These are phyloP conservation scores for Crematogaster levior DNA, from an alignment of 2,888 invertebrate genomes.

Conservation along the genomic window DNA sequence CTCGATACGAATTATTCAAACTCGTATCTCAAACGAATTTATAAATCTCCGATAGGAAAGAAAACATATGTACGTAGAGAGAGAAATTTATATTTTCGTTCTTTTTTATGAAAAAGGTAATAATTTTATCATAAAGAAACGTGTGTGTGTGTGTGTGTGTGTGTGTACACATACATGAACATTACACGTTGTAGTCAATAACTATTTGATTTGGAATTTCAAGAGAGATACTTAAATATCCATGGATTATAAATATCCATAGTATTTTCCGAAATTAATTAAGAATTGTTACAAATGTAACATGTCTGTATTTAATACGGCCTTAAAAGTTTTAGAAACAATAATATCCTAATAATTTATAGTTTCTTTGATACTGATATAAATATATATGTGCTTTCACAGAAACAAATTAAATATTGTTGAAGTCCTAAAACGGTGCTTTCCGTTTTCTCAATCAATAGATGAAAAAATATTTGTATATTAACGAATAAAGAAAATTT, in stretches of 20 bases:
- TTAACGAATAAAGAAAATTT: not conserved
- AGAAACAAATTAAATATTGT: conserved; percentile 28
- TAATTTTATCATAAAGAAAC: conserved; percentile 2
- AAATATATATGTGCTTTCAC: conserved; percentile 33
- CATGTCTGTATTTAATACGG: not conserved
- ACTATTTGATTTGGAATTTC: not conserved
- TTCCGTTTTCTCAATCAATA: not conserved
- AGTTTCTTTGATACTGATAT: conserved; percentile 5
- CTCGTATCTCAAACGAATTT: no score
- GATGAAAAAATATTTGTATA: not conserved
- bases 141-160: not conserved
- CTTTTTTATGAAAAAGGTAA: conserved; percentile 29
- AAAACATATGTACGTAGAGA: not conserved
- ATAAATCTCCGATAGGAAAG: conserved; percentile 6
- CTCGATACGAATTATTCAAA: not conserved
- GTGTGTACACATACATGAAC: not conserved
- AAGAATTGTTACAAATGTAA: not conserved
- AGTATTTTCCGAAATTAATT: not conserved
- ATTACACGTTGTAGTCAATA: not conserved
- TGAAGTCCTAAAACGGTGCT: not conserved
- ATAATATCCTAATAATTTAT: not conserved
- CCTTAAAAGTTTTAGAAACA: not conserved
- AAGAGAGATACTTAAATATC: not conserved
- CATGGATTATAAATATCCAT: not conserved
- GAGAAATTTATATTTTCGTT: conserved; percentile 4